These are phyloP conservation scores for Drosophila burlai DNA, from an alignment of 1,140 invertebrate genomes.

Conservation along the genomic window DNA sequence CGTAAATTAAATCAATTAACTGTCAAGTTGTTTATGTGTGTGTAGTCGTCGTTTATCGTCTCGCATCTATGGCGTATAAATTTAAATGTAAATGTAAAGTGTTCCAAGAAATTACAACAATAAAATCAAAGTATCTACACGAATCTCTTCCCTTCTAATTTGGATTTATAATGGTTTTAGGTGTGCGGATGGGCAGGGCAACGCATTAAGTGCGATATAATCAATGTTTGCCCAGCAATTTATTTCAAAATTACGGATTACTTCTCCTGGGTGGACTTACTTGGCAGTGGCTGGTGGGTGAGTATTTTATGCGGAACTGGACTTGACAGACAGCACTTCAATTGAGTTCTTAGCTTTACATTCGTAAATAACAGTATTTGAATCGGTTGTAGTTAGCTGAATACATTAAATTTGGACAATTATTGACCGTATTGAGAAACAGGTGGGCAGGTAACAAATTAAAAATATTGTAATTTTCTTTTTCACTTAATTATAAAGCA, in stretches of 20 bases:
- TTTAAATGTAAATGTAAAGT: slow-evolving; percentile 80
- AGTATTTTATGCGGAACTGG: slow-evolving; percentile 38
- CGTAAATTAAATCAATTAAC: slow-evolving; percentile 69
- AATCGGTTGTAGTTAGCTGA: not conserved
- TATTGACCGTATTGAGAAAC: not conserved
- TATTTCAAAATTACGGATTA: slow-evolving; percentile 66
- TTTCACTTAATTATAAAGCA: no score
- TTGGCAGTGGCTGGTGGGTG: not conserved
- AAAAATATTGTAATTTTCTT: no score
- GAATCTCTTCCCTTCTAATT: not conserved
- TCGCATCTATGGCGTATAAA: slow-evolving; percentile 72
- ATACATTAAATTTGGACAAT: not conserved
- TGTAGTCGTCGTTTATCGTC: slow-evolving; percentile 80
- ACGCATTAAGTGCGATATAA: slow-evolving; percentile 49
- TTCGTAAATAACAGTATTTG: not conserved
- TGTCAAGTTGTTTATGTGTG: slow-evolving; percentile 80
- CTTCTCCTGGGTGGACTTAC: slow-evolving; percentile 9
- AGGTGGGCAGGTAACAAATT: no score
- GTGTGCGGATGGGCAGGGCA: not conserved
- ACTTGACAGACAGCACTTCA: not conserved
- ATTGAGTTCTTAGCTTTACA: not conserved
- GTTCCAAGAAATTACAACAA: slow-evolving; percentile 78
- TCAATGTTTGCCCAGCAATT: slow-evolving; percentile 58
- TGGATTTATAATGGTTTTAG: slow-evolving; percentile 7
- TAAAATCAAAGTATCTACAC: slow-evolving; percentile 76